Conservation (phyloP, 2,113 vertebrate genomes). For the Eublepharis macularius region DNA sequence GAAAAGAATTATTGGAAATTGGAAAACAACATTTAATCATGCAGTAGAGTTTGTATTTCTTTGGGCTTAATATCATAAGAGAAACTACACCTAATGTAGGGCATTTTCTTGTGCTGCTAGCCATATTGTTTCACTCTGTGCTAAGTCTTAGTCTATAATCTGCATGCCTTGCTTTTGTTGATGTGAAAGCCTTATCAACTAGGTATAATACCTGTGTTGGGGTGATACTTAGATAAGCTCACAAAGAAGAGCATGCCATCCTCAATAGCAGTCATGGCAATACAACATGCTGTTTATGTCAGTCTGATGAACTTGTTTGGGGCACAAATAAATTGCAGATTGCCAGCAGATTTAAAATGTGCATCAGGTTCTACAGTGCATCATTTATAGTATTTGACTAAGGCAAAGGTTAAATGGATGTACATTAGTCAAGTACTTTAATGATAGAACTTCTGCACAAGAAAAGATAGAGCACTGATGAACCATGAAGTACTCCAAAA, state of each 20-base stretch:
- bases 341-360: conserved; percentile 53
- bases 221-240: conserved; percentile 64
- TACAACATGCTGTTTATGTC: conserved; percentile 64
- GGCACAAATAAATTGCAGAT: conserved; percentile 52
- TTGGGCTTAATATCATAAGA: conserved; percentile 25
- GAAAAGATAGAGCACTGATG: background rate
- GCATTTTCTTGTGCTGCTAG: conserved; percentile 63
- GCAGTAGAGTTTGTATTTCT: conserved; percentile 35
- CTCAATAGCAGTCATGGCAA: conserved; percentile 61
- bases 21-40: conserved; percentile 54
- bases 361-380: conserved; percentile 43
- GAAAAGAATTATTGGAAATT: conserved; percentile 55
- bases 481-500: background rate
- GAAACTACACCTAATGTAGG: conserved; percentile 53
- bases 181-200: conserved; percentile 59
- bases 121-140: conserved; percentile 62
- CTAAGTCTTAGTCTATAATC: conserved; percentile 53
- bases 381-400: background rate
- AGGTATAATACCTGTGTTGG: conserved; percentile 51
- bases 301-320: conserved; percentile 62
- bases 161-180: conserved; percentile 69
- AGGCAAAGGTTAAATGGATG: conserved; percentile 27
- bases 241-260: conserved; percentile 65
- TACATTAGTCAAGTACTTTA: background rate
- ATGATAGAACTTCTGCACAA: conserved; percentile 8